A percentile compares a stretch with the other conserved stretches of the same genome.
Conservation (phyloP, 2,797 vertebrate species). For the Coilia nasus region DNA sequence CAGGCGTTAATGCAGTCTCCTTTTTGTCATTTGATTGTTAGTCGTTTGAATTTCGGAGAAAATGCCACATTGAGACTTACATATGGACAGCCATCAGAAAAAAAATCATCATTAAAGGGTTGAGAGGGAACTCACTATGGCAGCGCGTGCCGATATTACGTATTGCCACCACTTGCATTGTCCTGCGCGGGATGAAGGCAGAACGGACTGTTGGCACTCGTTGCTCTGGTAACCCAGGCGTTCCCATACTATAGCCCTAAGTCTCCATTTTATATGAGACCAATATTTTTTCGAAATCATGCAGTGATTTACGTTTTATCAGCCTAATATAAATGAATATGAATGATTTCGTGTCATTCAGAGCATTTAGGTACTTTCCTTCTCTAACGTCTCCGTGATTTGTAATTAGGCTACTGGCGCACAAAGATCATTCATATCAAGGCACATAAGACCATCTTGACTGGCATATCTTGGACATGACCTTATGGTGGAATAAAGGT, state of each 20-base stretch:
- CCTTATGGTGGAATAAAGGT: neutral
- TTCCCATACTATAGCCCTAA: conserved; percentile 48
- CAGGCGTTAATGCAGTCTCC: conserved; percentile 18
- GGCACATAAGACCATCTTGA: neutral
- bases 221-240: conserved; percentile 81
- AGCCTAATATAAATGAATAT: neutral
- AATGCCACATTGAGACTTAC: neutral
- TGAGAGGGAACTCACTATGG: conserved; percentile 3
- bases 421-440: neutral
- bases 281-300: conserved; percentile 21
- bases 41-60: neutral
- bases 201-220: conserved; percentile 70
- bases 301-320: conserved; percentile 52
- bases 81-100: neutral
- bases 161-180: conserved; percentile 59
- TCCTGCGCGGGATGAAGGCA: conserved; percentile 74
- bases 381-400: neutral
- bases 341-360: neutral
- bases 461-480: neutral
- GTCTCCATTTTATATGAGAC: neutral
- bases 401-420: neutral
- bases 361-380: neutral
- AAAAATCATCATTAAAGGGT: neutral
- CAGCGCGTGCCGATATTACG: conserved; percentile 12
- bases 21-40: neutral